phyloP scores from a whole-genome alignment of 2,113 vertebrate species.

The Lycocorax pyrrhopterus region DNA sequence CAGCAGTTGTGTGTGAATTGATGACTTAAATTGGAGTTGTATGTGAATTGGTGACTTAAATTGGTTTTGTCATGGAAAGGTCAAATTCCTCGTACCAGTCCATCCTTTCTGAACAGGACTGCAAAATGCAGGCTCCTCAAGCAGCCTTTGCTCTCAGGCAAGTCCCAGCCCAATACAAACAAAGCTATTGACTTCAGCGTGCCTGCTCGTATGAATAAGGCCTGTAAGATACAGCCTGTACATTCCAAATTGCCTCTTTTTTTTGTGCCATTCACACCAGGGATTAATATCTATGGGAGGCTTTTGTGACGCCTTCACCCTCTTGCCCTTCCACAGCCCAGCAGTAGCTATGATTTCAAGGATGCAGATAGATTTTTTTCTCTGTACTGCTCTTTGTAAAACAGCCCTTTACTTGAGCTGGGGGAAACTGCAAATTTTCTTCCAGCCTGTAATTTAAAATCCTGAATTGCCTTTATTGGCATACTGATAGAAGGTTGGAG shows the following conservation, averaged over 20 bases:
- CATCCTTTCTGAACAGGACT: background rate
- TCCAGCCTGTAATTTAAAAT: slow-evolving; percentile 9
- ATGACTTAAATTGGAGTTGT: background rate
- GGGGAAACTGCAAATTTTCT: background rate
- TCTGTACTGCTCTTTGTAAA: background rate
- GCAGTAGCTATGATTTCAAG: slow-evolving; percentile 22
- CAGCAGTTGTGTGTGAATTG: background rate
- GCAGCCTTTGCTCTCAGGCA: background rate
- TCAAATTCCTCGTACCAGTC: background rate
- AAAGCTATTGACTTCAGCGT: slow-evolving; percentile 1
- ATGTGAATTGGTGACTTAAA: background rate
- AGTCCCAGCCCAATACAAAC: background rate
- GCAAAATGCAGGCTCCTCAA: background rate
- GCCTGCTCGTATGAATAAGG: slow-evolving; percentile 3
- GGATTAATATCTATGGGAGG: slow-evolving; percentile 29
- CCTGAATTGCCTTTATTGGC: background rate
- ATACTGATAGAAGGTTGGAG: background rate
- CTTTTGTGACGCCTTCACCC: slow-evolving; percentile 8
- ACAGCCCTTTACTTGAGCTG: background rate
- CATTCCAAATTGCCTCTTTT: slow-evolving; percentile 31
- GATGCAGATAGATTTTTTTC: background rate
- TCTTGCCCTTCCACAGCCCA: slow-evolving; percentile 3
- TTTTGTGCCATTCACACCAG: slow-evolving; percentile 14
- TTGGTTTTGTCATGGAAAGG: background rate
- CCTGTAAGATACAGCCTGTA: background rate